These are phyloP conservation scores for Monodelphis domestica DNA, from an alignment of 2,797 vertebrate genomes.

Conservation along the genomic window DNA sequence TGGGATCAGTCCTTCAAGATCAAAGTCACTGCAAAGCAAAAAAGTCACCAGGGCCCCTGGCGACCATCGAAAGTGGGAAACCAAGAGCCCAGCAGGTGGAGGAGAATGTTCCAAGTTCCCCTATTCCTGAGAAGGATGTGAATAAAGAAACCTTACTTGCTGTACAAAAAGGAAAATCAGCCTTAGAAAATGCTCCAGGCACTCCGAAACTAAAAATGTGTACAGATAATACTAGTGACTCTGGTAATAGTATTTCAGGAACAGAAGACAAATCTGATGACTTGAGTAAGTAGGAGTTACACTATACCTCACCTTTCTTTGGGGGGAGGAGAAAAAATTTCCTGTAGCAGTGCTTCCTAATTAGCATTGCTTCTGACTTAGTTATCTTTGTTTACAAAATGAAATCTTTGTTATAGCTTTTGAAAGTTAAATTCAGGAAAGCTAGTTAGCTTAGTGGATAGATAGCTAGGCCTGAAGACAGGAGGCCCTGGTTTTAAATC, in stretches of 20 bases:
- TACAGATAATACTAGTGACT: conserved; percentile 78
- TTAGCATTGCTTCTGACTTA: not conserved
- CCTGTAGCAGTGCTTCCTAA: conserved; percentile 30
- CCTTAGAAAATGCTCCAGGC: conserved; percentile 75
- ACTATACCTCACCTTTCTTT: conserved; percentile 66
- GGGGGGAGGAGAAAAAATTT: conserved; percentile 22
- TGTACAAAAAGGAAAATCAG: conserved; percentile 73
- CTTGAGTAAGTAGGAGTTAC: conserved; percentile 84
- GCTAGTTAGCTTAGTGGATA: no score
- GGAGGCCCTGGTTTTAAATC: no score
- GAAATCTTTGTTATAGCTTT: conserved; percentile 3
- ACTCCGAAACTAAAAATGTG: conserved; percentile 73
- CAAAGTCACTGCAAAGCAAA: conserved; percentile 85
- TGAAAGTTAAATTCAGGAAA: no score
- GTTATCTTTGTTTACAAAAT: not conserved
- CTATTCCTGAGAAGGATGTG: conserved; percentile 79
- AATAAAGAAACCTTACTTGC: conserved; percentile 58
- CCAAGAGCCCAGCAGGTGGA: conserved; percentile 78
- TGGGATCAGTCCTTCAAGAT: conserved; percentile 83
- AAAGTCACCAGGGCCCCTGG: conserved; percentile 79
- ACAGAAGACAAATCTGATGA: conserved; percentile 82
- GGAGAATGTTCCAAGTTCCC: conserved; percentile 76
- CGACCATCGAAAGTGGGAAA: conserved; percentile 78
- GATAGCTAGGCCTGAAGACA: no score
- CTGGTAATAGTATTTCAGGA: conserved; percentile 82